These are phyloP conservation scores for Sebastes kiyomatsui DNA, from an alignment of 2,797 vertebrate species.

Conservation along the genomic window DNA sequence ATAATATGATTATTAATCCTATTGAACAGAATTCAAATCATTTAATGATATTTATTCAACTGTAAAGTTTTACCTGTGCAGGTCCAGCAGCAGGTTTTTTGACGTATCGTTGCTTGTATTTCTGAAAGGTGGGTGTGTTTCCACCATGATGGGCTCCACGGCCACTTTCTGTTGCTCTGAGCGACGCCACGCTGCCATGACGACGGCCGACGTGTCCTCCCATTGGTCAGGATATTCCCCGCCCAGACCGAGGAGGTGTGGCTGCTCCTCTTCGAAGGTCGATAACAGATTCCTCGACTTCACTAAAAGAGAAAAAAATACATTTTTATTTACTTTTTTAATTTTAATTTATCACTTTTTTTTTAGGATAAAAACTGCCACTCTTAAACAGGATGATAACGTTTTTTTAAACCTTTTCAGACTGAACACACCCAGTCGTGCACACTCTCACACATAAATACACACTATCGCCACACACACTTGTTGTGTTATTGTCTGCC, in stretches of 20 bases:
- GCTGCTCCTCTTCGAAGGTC: constrained; percentile 88
- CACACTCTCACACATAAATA: background rate
- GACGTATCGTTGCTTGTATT: constrained; percentile 84
- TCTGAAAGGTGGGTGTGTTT: constrained; percentile 76
- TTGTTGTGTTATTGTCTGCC: background rate
- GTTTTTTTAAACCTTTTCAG: background rate
- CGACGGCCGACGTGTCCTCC: constrained; percentile 84
- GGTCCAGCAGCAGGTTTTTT: constrained; percentile 87
- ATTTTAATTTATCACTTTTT: background rate
- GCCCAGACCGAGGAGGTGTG: constrained; percentile 81
- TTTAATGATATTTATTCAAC: background rate
- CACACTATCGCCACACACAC: background rate
- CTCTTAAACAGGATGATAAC: background rate
- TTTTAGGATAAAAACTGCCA: background rate
- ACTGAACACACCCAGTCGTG: background rate
- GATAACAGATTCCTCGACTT: constrained; percentile 93
- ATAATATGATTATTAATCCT: background rate
- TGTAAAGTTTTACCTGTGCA: constrained; percentile 85
- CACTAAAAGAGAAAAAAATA: constrained; percentile 76
- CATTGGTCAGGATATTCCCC: constrained; percentile 84
- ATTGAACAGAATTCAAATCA: background rate
- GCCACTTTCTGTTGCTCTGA: constrained; percentile 76
- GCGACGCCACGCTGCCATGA: constrained; percentile 81
- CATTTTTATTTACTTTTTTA: background rate
- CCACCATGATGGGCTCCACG: constrained; percentile 69